A percentile compares a stretch with the other conserved stretches of the same genome.
Evolutionary conservation across 2,797 vertebrate genomes (phyloP).

Genomic region (Aulostomus chinensis): DNA sequence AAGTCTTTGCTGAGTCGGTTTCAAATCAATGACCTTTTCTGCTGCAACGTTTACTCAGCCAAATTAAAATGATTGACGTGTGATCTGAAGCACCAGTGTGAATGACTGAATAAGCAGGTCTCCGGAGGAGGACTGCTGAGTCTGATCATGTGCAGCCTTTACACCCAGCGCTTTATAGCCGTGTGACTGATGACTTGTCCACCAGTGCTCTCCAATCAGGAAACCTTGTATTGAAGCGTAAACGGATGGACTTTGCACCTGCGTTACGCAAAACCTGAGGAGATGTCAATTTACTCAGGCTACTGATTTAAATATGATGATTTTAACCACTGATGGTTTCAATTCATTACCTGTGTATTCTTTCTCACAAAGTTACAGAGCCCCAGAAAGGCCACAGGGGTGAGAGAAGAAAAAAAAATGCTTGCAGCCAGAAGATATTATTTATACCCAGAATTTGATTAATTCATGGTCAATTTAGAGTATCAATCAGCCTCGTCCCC

Average conservation of each 20-base stretch:
- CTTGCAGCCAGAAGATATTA: no score
- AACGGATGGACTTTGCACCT: conserved; percentile 29
- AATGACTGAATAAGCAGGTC: conserved; percentile 42
- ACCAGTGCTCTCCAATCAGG: conserved; percentile 14
- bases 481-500: no score
- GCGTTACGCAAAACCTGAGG: background rate
- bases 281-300: no score
- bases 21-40: conserved; percentile 14
- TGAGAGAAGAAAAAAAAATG: no score
- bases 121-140: conserved; percentile 30
- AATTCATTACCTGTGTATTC: no score
- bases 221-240: conserved; percentile 11
- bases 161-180: conserved; percentile 17
- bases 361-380: no score
- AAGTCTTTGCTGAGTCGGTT: conserved; percentile 22
- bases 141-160: conserved; percentile 23
- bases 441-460: no score
- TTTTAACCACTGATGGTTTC: no score
- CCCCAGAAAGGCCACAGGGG: no score
- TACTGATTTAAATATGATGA: no score
- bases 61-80: conserved; percentile 22
- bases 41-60: background rate
- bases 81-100: conserved; percentile 24
- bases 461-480: no score
- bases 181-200: conserved; percentile 30